Evolutionary conservation across 2,888 invertebrate genomes (phyloP).

Genomic region (Priocnemis perturbator): DNA sequence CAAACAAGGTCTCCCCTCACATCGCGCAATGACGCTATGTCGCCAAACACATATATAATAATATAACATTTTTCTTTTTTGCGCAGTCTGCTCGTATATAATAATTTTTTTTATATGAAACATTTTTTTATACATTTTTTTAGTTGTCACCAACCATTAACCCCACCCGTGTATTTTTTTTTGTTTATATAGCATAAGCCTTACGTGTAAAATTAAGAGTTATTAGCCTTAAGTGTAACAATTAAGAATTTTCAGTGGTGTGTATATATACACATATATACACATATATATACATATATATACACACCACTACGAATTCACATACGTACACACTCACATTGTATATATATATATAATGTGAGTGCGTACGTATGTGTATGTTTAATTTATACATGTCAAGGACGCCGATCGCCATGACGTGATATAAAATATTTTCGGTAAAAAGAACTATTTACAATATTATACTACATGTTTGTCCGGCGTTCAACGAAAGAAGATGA

Average conservation of each 20-base stretch:
- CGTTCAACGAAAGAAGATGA: neutral
- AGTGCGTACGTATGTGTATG: slow-evolving; percentile 20
- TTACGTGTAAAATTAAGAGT: slow-evolving; percentile 54
- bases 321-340: slow-evolving; percentile 17
- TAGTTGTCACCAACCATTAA: slow-evolving; percentile 53
- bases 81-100: slow-evolving; percentile 16
- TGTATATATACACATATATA: slow-evolving; percentile 27
- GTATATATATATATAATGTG: too few species aligned
- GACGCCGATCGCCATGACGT: slow-evolving; percentile 19
- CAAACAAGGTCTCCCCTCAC: slow-evolving; percentile 14
- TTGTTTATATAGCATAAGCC: slow-evolving; percentile 42
- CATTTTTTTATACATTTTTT: slow-evolving; percentile 54
- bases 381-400: slow-evolving; percentile 33
- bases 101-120: slow-evolving; percentile 29
- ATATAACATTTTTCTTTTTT: slow-evolving; percentile 7
- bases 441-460: slow-evolving; percentile 47
- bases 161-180: slow-evolving; percentile 49
- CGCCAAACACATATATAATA: neutral
- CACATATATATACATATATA: slow-evolving; percentile 12
- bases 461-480: slow-evolving; percentile 28
- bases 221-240: slow-evolving; percentile 30
- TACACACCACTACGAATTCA: too few species aligned
- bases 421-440: slow-evolving; percentile 24
- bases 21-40: slow-evolving; percentile 8
- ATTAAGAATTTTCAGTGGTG: slow-evolving; percentile 12